phyloP scores from a whole-genome alignment of 1,140 invertebrate species.

The Protaetia brevitarsis region DNA sequence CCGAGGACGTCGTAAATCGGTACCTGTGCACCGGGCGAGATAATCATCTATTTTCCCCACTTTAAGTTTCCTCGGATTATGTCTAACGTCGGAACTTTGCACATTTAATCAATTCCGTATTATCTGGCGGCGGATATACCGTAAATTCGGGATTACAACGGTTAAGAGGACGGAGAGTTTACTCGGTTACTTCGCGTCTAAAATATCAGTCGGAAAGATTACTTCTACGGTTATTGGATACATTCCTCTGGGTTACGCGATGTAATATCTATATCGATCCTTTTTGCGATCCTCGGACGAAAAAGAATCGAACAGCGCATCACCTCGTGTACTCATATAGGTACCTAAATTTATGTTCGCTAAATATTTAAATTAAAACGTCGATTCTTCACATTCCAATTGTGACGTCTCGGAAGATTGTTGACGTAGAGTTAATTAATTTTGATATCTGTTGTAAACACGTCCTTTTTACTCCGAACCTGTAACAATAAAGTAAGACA shows the following conservation, averaged over 20 bases:
- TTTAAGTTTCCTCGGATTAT: conserved; percentile 19
- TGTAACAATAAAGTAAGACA: too few relatives aligned
- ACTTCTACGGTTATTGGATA: not conserved
- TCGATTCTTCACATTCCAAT: too few relatives aligned
- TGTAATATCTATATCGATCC: not conserved
- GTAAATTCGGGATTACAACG: conserved; percentile 9
- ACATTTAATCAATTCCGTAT: conserved; percentile 21
- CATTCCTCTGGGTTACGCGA: not conserved
- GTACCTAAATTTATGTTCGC: too few relatives aligned
- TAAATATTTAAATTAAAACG: too few relatives aligned
- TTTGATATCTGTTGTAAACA: too few relatives aligned
- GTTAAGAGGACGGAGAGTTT: not conserved
- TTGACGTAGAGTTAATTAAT: too few relatives aligned
- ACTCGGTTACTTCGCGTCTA: not conserved
- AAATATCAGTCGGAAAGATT: not conserved
- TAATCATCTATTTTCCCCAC: conserved; percentile 30
- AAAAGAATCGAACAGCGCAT: not conserved
- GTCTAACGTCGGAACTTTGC: conserved; percentile 12
- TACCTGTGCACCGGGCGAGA: conserved; percentile 29
- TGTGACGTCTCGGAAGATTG: too few relatives aligned
- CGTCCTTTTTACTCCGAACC: too few relatives aligned
- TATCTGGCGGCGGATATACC: not conserved
- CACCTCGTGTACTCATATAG: not conserved
- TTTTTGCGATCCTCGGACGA: too few relatives aligned
- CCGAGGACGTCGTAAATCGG: conserved; percentile 33